A percentile compares a stretch with the other conserved stretches of the same genome.
Conservation (phyloP, 2,888 invertebrate species). For the Cabera pusaria region DNA sequence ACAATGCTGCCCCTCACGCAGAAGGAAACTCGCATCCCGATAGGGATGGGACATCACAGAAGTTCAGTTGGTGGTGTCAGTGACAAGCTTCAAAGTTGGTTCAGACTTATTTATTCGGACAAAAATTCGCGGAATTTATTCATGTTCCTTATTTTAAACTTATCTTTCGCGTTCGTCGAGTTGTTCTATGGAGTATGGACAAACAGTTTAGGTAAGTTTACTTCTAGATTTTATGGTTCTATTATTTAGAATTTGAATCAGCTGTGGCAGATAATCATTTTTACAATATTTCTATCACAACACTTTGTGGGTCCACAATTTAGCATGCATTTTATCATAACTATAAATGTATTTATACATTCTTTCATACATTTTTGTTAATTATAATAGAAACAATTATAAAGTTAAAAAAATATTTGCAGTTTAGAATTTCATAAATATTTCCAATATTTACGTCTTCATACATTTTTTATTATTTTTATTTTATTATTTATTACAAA, state of each 20-base stretch:
- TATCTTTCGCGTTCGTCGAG: conserved; percentile 98
- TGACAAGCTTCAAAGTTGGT: conserved; percentile 90
- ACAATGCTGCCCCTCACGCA: conserved; percentile 90
- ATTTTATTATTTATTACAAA: too few species aligned
- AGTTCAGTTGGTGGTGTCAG: conserved; percentile 85
- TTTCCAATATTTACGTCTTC: too few species aligned
- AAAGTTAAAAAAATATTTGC: too few species aligned
- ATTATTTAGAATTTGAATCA: too few species aligned
- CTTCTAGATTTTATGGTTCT: conserved; percentile 3
- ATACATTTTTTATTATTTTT: too few species aligned
- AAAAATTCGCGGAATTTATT: conserved; percentile 96
- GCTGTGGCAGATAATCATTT: not conserved
- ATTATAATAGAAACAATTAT: too few species aligned
- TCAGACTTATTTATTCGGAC: conserved; percentile 95
- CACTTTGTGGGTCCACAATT: too few species aligned
- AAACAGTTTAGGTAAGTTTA: conserved; percentile 89
- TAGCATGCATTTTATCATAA: too few species aligned
- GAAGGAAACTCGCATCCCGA: conserved; percentile 85
- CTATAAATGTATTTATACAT: too few species aligned
- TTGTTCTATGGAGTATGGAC: conserved; percentile 95
- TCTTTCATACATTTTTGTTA: too few species aligned
- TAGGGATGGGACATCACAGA: conserved; percentile 45
- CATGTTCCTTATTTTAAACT: conserved; percentile 94
- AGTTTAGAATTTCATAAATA: too few species aligned
- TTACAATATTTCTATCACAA: too few species aligned